phyloP scores from a whole-genome alignment of 1,140 invertebrate species.

The Drosophila elegans region DNA sequence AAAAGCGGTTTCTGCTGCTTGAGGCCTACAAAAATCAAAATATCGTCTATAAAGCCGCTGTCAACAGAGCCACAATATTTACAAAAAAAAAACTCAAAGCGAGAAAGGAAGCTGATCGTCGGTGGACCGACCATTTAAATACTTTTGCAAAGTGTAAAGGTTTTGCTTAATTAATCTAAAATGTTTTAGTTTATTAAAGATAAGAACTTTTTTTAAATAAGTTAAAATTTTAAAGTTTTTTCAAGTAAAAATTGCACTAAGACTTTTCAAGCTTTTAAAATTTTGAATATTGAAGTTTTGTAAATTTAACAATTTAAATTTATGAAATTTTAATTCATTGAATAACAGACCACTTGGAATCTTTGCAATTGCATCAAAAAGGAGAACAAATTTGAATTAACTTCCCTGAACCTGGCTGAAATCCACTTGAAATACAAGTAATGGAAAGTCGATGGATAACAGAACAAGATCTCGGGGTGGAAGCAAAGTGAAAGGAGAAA shows the following conservation, averaged over 20 bases:
- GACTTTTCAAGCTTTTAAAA: no score
- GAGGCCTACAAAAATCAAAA: slow-evolving; percentile 54
- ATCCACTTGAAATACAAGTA: slow-evolving; percentile 79
- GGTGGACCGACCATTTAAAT: slow-evolving; percentile 18
- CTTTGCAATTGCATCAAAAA: slow-evolving; percentile 35
- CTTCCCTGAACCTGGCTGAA: slow-evolving; percentile 74
- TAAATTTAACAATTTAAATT: no score
- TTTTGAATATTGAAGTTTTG: no score
- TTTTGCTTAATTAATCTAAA: no score
- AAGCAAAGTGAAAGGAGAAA: slow-evolving; percentile 26
- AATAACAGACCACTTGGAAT: not conserved
- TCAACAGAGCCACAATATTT: slow-evolving; percentile 38
- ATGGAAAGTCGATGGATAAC: slow-evolving; percentile 49
- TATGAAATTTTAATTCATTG: no score
- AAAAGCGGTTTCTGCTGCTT: slow-evolving; percentile 28
- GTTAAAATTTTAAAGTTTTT: no score
- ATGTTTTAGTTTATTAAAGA: no score
- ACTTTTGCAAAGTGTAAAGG: slow-evolving; percentile 18
- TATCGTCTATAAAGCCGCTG: slow-evolving; percentile 31
- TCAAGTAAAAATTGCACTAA: no score
- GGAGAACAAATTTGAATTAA: slow-evolving; percentile 76
- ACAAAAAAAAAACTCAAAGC: slow-evolving; percentile 35
- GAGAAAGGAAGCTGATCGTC: slow-evolving; percentile 26
- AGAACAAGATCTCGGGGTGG: slow-evolving; percentile 35
- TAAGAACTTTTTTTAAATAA: no score